Evolutionary conservation across 2,797 vertebrate genomes (phyloP), one percentile per base, ranked within the genome.

Genomic region (Pogoniulus pusillus): DNA sequence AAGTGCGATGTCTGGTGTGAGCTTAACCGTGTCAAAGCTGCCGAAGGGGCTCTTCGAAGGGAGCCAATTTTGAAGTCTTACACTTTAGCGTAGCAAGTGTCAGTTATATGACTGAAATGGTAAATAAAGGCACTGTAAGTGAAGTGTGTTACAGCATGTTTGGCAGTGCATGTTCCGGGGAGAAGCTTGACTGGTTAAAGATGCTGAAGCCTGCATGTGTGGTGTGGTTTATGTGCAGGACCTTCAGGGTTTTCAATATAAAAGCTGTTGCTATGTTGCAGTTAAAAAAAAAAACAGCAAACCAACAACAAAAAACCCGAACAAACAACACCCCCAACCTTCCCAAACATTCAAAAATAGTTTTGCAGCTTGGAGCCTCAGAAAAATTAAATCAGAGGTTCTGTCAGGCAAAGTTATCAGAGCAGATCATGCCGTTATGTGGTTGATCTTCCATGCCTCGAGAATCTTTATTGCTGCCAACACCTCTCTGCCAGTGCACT

Each of bases 231-330:
- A 29, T 45, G 2, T 72, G 17, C 78, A 69, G 87, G 41, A 53
- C 69, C 30, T 63, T 88, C 5, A 19, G 43, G 47, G 4, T 23
- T 89, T 92, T 80, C 83, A 43, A 54, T 27, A 14, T 34, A 62
- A 60, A 75, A 70, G 30, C 16, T 74, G 64, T 88, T 91, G 82
- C 54, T 88, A 10, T 37, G 69, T 88, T 91, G 72, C 62, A 73
- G 72, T 7, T 75, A 89, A 82, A 87, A 85, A 90, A 7, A 49
- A 24, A 23, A 41, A 41, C 39, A 39, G n/a, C n/a, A n/a, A n/a
- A n/a, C n/a, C n/a, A n/a, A n/a, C n/a, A n/a, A n/a, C n/a, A n/a
- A n/a, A n/a, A n/a, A n/a, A n/a, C n/a, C n/a, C n/a, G n/a, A n/a
- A n/a, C n/a, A n/a, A n/a, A n/a, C n/a, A n/a, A n/a, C n/a, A n/a